phyloP scores from a whole-genome alignment of 2,797 vertebrate species.

The Molothrus aeneus region DNA sequence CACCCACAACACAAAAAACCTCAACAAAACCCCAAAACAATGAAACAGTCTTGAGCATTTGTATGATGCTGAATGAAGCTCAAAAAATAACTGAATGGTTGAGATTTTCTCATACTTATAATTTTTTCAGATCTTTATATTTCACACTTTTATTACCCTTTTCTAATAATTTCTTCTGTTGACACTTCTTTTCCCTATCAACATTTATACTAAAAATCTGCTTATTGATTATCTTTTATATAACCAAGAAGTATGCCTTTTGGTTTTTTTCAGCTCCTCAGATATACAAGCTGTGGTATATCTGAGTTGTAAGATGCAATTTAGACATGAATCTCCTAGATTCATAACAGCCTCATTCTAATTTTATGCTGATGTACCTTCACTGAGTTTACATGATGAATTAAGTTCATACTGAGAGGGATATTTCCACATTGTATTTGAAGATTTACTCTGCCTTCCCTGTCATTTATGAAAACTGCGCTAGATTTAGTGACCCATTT shows the following conservation, averaged over 20 bases:
- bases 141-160: neutral
- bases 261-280: neutral
- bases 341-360: conserved; percentile 14
- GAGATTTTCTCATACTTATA: neutral
- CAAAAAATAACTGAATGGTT: neutral
- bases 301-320: neutral
- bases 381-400: conserved; percentile 1
- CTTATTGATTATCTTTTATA: neutral
- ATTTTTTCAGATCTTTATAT: neutral
- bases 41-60: neutral
- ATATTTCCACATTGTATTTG: conserved; percentile 5
- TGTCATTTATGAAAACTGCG: conserved; percentile 1
- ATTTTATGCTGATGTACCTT: conserved; percentile 33
- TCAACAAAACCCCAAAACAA: neutral
- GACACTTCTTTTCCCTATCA: neutral
- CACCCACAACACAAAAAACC: fast-evolving
- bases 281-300: neutral
- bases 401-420: neutral
- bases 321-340: neutral
- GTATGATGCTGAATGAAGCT: neutral
- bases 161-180: neutral
- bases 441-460: conserved; percentile 13
- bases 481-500: conserved; percentile 16
- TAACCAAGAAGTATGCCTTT: neutral
- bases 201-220: neutral